phyloP scores from a whole-genome alignment of 2,888 invertebrate genomes.

The Ctena decussata region DNA sequence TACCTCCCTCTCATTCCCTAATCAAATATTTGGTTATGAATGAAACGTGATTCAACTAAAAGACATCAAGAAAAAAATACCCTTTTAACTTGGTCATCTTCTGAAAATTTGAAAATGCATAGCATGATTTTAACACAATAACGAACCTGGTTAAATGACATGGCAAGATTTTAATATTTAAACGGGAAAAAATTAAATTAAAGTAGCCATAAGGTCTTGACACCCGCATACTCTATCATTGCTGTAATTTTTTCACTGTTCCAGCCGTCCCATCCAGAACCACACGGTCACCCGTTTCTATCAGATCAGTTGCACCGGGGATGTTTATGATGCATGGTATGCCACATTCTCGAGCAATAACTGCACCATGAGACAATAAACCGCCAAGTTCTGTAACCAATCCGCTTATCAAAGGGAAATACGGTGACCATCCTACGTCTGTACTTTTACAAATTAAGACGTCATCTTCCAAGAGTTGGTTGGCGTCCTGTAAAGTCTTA shows the following conservation, averaged over 20 bases:
- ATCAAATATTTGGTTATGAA: no score
- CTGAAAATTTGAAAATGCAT: no score
- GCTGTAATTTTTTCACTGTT: not conserved
- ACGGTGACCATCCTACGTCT: constrained; percentile 94
- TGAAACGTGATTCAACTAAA: no score
- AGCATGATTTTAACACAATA: no score
- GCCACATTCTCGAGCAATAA: constrained; percentile 94
- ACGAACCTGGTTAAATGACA: no score
- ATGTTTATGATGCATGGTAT: constrained; percentile 93
- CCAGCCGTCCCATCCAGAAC: constrained; percentile 12
- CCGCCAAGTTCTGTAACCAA: constrained; percentile 94
- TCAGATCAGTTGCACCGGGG: constrained; percentile 89
- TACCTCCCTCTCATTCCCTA: no score
- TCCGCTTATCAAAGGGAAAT: constrained; percentile 92
- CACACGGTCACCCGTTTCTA: constrained; percentile 89
- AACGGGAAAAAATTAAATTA: no score
- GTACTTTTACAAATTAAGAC: constrained; percentile 92
- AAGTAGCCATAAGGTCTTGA: no score
- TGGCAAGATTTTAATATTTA: no score
- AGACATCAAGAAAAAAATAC: no score
- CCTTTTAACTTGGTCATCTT: no score
- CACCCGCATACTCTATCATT: no score
- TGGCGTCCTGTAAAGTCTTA: constrained; percentile 42
- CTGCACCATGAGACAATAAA: constrained; percentile 94
- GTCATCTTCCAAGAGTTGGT: constrained; percentile 89